Conservation (phyloP, 1,140 invertebrate genomes). For the Wasmannia auropunctata region DNA sequence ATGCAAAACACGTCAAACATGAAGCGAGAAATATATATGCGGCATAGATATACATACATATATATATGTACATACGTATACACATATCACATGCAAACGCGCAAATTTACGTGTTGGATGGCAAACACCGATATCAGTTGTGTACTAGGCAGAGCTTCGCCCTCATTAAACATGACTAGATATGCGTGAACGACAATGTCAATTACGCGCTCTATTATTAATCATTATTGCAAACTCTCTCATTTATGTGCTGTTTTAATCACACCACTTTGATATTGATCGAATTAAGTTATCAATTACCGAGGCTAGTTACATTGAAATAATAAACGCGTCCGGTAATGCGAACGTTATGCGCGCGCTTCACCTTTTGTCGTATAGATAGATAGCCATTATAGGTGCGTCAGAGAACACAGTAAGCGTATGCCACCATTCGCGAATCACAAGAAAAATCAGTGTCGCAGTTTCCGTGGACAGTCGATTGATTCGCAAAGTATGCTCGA, state of each 20-base stretch:
- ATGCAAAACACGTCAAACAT: constrained; percentile 21
- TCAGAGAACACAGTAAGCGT: not conserved
- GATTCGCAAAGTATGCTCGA: constrained; percentile 37
- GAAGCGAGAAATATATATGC: constrained; percentile 3
- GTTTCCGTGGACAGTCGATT: constrained; percentile 47
- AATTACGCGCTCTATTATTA: constrained; percentile 24
- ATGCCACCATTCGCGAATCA: not conserved
- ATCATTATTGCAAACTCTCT: not conserved
- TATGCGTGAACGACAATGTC: not conserved
- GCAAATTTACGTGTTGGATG: constrained; percentile 7
- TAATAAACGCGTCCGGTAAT: not conserved
- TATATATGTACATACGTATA: not conserved
- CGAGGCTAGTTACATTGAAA: not conserved
- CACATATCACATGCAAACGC: not conserved
- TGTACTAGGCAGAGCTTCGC: not conserved
- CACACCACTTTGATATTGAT: not conserved
- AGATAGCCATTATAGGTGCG: not conserved
- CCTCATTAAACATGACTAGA: not conserved
- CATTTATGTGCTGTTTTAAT: not conserved
- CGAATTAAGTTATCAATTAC: not conserved
- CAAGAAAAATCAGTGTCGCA: constrained; percentile 27
- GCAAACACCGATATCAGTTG: not conserved
- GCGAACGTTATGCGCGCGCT: not conserved
- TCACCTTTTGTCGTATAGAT: not conserved
- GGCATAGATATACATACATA: not conserved